A percentile compares a stretch with the other conserved stretches of the same genome.
Evolutionary conservation across 2,113 vertebrate species (phyloP).

Genomic region (Tor tambroides): DNA sequence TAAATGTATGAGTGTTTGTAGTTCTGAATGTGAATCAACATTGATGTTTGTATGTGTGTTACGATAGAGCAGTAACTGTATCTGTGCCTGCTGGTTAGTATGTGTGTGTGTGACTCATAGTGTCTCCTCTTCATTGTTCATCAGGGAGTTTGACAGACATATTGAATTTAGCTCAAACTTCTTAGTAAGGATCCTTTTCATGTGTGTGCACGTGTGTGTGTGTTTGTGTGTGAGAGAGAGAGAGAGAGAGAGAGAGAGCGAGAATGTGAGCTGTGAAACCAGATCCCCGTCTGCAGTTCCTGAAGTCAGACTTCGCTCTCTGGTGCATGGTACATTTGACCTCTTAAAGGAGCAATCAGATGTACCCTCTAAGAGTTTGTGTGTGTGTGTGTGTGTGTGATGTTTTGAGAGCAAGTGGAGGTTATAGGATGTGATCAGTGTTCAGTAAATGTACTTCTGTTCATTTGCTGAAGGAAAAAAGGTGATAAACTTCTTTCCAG

Average conservation of each 20-base stretch:
- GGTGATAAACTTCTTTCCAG: background rate
- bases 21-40: conserved; percentile 1
- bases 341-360: conserved; percentile 53
- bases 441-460: background rate
- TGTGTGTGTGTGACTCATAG: conserved; percentile 2
- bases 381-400: background rate
- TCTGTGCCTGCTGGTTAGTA: conserved; percentile 13
- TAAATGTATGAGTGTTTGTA: too few relatives aligned
- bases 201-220: conserved; percentile 40
- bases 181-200: conserved; percentile 65
- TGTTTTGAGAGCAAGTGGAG: background rate
- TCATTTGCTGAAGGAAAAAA: background rate
- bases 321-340: conserved; percentile 51
- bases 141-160: conserved; percentile 44
- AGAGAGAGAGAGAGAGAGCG: background rate
- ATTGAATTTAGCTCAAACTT: conserved; percentile 57
- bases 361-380: background rate
- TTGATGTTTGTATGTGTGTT: conserved; percentile 3
- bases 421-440: background rate
- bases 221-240: conserved; percentile 22
- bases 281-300: conserved; percentile 45
- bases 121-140: conserved; percentile 52
- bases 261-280: conserved; percentile 51
- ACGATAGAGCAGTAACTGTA: background rate
- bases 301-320: conserved; percentile 44